Evolutionary conservation across 2,888 invertebrate genomes (phyloP), one percentile per base, ranked within the genome.

Genomic region (Leptura quadrifasciata): DNA sequence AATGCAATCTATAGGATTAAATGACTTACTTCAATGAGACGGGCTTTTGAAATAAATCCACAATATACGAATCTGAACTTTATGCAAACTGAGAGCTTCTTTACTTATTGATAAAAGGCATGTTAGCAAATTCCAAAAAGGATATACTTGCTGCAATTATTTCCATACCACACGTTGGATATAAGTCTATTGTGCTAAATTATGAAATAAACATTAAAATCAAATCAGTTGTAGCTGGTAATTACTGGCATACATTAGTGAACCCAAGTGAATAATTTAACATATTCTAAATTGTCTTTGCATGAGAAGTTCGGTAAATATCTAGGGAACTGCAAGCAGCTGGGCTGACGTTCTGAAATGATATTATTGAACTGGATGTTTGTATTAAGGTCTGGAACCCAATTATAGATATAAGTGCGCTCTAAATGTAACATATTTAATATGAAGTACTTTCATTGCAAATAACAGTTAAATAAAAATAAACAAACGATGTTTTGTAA

Each of bases 181-280:
- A n/a, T 55, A 18, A 9, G 10, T 1, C 21, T 17, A 12, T 18
- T 6, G 1, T 8, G 20, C 18, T 18, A 20, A 55, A 55, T 21
- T 55, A 55, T 55, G 47, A 47, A 15, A 47, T 47, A 12, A 47
- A 47, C 47, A 47, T 47, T 47, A 47, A 47, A 47, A 47, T 12
- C 47, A 47, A 47, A 47, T 47, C 47, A 47, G 47, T 47, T 47
- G 47, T 47, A 2, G 15, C 47, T 47, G 15, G 47, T 47, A 47
- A 47, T 47, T 47, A 47, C 15, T 47, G 10, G 15, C 15, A 15
- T 47, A 47, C 47, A 47, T 47, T 47, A 47, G 47, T 2, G 47
- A 47, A 47, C 47, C 12, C 47, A 47, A 47, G 47, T 47, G 47
- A 47, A 47, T 47, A 47, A 47, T 47, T 47, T 15, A 47, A 47